These are phyloP conservation scores for Pteria penguin DNA, from an alignment of 2,888 invertebrate genomes.

Conservation along the genomic window DNA sequence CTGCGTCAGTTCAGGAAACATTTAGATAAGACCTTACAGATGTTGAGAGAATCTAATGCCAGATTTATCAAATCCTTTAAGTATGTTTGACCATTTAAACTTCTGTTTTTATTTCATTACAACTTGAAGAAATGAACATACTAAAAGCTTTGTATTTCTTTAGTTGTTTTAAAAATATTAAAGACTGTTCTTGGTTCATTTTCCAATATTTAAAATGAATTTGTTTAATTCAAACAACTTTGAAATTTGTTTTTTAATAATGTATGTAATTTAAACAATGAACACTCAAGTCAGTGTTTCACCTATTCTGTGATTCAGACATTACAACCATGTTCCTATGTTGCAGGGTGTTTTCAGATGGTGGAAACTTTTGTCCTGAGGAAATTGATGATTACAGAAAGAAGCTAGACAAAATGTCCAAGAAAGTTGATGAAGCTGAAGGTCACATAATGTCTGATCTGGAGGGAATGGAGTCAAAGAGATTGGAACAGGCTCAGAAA, in stretches of 20 bases:
- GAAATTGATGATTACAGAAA: constrained; percentile 79
- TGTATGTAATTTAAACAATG: too few species aligned
- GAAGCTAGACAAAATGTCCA: constrained; percentile 77
- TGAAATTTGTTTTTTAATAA: too few species aligned
- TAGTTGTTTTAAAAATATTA: too few species aligned
- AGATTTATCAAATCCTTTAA: constrained; percentile 79
- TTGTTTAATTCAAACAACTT: too few species aligned
- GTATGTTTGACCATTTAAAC: constrained; percentile 57
- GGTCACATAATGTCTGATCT: constrained; percentile 79
- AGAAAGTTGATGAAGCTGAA: constrained; percentile 77
- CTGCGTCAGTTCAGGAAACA: constrained; percentile 77
- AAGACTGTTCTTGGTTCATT: too few species aligned
- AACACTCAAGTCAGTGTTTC: too few species aligned
- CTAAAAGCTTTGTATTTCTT: too few species aligned
- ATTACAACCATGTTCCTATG: too few species aligned
- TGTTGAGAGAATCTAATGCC: constrained; percentile 79
- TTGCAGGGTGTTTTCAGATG: constrained; percentile 78
- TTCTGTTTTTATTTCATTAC: not conserved
- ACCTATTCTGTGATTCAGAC: too few species aligned
- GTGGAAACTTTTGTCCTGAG: constrained; percentile 80
- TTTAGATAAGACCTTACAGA: constrained; percentile 78
- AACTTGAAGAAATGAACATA: too few species aligned
- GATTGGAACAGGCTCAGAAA: constrained; percentile 77
- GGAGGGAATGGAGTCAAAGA: constrained; percentile 79
- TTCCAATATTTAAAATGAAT: too few species aligned